Evolutionary conservation across 2,113 vertebrate genomes (phyloP), one percentile per base, ranked within the genome.

Genomic region (Castor canadensis): DNA sequence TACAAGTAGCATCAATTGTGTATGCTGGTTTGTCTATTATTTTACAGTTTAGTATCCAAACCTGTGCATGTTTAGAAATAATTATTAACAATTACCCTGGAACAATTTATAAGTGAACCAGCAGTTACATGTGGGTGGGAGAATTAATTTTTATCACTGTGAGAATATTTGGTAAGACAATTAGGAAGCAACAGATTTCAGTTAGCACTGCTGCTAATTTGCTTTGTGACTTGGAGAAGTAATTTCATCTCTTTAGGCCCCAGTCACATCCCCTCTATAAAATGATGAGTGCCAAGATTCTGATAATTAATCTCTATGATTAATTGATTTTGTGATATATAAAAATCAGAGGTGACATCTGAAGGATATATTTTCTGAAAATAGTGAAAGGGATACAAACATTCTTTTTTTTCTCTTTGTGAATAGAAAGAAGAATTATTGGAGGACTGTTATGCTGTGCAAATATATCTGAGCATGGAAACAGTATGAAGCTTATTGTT

Each of bases 51-150:
- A 43, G 60, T 67, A 94, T 76, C 77, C 67, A 89, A 90, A 85
- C 56, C 22, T 93, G n/a, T 75, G 96, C 40, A 52, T 89, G 38
- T 85, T 95, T 93, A 54, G 38, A 86, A 88, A 83, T 94, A 94
- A 91, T 94, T 88, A 93, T 96, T 94, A 89, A 87, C 38, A 94
- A 93, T 95, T 91, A 75, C 81, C 72, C 85, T 95, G 52, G 69
- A 82, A 80, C 52, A 89, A 95, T 90, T 89, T 95, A 22, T 94
- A 95, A 95, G 52, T 82, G 72, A 85, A 83, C 93, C n/a, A 20
- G 73, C 86, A 69, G 79, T 83, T 95, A 58, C 89, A 40, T 89
- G 91, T 92, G 88, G 88, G 62, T 89, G 64, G 73, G 77, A 94
- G 69, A 89, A 91, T 76, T 94, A 82, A 79, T 94, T 89, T 96